Evolutionary conservation across 2,888 invertebrate genomes (phyloP).

Genomic region (Serripes groenlandicus): DNA sequence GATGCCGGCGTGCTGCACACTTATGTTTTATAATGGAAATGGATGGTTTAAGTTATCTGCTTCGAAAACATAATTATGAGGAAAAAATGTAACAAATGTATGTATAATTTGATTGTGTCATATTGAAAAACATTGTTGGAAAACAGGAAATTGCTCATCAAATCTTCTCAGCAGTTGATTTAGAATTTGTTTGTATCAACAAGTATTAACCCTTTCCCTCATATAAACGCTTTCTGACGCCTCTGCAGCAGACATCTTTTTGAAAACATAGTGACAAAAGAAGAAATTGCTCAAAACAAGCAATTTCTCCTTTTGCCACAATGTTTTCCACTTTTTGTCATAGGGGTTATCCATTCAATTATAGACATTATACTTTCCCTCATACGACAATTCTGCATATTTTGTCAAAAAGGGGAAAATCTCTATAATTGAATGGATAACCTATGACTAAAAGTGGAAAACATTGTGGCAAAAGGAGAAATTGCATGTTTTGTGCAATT

Average conservation of each 20-base stretch:
- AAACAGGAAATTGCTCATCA: neutral
- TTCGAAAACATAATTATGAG: too few relatives aligned
- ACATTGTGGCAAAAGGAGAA: neutral
- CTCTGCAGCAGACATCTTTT: neutral
- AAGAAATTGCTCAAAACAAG: conserved; percentile 6
- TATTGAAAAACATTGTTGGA: neutral
- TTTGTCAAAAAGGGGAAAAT: neutral
- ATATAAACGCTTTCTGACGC: neutral
- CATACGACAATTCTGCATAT: neutral
- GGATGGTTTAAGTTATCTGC: too few relatives aligned
- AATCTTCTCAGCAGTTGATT: too few relatives aligned
- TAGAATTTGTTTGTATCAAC: neutral
- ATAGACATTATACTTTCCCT: neutral
- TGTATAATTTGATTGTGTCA: neutral
- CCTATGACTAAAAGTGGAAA: neutral
- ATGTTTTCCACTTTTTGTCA: conserved; percentile 1
- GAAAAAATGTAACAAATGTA: neutral
- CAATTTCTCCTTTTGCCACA: conserved; percentile 19
- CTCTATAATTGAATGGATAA: neutral
- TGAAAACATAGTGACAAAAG: conserved; percentile 16
- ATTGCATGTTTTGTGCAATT: neutral
- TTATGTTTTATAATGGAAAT: too few relatives aligned
- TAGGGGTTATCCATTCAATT: too few relatives aligned
- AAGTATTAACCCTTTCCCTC: neutral
- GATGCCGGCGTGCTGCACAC: too few relatives aligned